Base-by-base conservation (phyloP, 2,888 invertebrate genomes). In the Antheraea yamamai region DNA sequence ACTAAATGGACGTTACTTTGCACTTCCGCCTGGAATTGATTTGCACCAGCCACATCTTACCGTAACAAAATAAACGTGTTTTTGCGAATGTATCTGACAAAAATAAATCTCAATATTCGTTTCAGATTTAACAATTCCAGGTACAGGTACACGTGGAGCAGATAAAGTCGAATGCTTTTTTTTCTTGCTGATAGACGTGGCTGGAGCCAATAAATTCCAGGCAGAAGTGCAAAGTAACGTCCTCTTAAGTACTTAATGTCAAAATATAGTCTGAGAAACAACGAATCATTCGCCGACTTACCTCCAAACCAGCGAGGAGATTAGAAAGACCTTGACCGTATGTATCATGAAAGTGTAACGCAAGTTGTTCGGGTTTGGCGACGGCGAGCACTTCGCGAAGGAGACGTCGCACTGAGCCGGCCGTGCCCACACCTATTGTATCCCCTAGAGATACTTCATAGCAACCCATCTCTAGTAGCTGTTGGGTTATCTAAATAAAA, bases 291-390 rank as follows among this genome's bases (percentile, higher is more conserved):
- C 30, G 4, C 30, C 52, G 51, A 76, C 77, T 80, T 84, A 97
- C 97, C 90, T 99, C 98, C 73, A 99, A 93, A 18, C 99, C 98
- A 8, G 97, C 97, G n/a, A 98, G 96, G 80, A 99, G 97, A 91
- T 99, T 99, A 1, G 98, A 96, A 73, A 99, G 89, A 0, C 99
- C 99, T 90, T 99, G 99, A 0, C 99, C 99, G 85, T 99, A 99
- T 0, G 99, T 99, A 88, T 99, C 99, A 87, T 99, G 99, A 88
- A 99, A 99, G 89, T 99, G 99, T 47, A 99, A 96, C 0, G 99
- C 99, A 75, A 99, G 93, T 79, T 96, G 95, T 20, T 97, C 94
- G 0, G 97, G 95, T 2, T 96, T 92, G 0, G 96, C 95, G 4
- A 96, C 95, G 58, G 94, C 91, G 16, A 96, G 86, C 0, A 99